phyloP scores from a whole-genome alignment of 2,113 vertebrate species.

The Pan troglodytes region DNA sequence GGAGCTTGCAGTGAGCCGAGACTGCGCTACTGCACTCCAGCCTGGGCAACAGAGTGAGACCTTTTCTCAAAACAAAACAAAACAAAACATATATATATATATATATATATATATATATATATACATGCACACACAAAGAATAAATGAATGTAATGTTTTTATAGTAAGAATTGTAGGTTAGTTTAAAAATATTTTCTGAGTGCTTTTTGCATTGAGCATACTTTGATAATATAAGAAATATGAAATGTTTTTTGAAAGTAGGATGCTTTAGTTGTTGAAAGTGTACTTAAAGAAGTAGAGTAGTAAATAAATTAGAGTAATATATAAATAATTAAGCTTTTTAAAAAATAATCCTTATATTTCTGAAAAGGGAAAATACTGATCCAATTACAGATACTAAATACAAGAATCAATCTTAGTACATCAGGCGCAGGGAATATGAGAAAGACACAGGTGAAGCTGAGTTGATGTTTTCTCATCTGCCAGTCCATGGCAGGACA shows the following conservation, averaged over 20 bases:
- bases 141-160: not conserved
- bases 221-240: not conserved
- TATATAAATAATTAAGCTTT: not conserved
- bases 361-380: not conserved
- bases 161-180: not conserved
- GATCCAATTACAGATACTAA: not conserved
- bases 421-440: fast-evolving
- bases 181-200: not conserved
- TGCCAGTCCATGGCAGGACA: fast-evolving
- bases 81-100: too few species aligned
- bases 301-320: not conserved
- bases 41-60: too few species aligned
- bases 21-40: too few species aligned
- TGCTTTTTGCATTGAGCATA: not conserved
- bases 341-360: not conserved
- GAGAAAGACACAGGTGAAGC: fast-evolving
- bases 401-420: too few species aligned
- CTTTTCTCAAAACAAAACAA: too few species aligned
- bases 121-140: too few species aligned
- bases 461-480: too few species aligned
- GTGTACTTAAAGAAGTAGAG: not conserved
- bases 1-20: too few species aligned
- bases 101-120: fast-evolving
- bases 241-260: not conserved
- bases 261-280: not conserved